phyloP scores from a whole-genome alignment of 37 sponge, comb jelly and placozoan genomes.

The Halisarca cf. caerulea region DNA sequence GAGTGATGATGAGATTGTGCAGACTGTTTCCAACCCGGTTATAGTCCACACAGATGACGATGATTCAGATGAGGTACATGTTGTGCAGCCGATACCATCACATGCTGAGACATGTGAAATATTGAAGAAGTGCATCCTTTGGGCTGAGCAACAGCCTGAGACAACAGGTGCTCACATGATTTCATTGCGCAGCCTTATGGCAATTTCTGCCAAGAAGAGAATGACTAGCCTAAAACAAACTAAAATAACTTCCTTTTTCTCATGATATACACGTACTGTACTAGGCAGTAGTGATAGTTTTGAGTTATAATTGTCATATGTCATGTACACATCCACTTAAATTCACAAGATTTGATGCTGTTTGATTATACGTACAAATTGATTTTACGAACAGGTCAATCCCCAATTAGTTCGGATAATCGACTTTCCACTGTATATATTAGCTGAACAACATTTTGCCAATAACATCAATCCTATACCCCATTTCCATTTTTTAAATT shows the following conservation, averaged over 20 bases:
- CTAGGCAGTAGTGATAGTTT: neutral
- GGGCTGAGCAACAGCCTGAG: slow-evolving; percentile 34
- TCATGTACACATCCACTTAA: neutral
- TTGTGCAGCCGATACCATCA: slow-evolving; percentile 30
- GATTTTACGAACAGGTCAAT: too few relatives aligned
- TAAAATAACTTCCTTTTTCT: slow-evolving; percentile 30
- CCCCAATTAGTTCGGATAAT: too few relatives aligned
- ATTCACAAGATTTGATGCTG: slow-evolving; percentile 15
- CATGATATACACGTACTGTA: neutral
- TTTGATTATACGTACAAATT: too few relatives aligned
- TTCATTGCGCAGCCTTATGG: neutral
- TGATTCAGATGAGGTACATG: slow-evolving; percentile 27
- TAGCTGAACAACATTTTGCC: too few relatives aligned
- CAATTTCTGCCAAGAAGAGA: slow-evolving; percentile 4
- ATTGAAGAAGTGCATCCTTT: slow-evolving; percentile 26
- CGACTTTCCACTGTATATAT: too few relatives aligned
- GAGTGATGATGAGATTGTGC: slow-evolving; percentile 28
- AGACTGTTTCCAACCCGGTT: slow-evolving; percentile 5
- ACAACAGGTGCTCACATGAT: slow-evolving; percentile 26
- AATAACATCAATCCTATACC: too few relatives aligned
- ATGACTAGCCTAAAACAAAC: slow-evolving; percentile 17
- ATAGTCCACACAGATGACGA: slow-evolving; percentile 11
- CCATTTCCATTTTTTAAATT: too few relatives aligned
- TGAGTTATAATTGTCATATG: neutral
- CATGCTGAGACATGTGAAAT: slow-evolving; percentile 31